These are phyloP conservation scores for Palloptera scutellata DNA, from an alignment of 2,888 invertebrate genomes.

Conservation along the genomic window DNA sequence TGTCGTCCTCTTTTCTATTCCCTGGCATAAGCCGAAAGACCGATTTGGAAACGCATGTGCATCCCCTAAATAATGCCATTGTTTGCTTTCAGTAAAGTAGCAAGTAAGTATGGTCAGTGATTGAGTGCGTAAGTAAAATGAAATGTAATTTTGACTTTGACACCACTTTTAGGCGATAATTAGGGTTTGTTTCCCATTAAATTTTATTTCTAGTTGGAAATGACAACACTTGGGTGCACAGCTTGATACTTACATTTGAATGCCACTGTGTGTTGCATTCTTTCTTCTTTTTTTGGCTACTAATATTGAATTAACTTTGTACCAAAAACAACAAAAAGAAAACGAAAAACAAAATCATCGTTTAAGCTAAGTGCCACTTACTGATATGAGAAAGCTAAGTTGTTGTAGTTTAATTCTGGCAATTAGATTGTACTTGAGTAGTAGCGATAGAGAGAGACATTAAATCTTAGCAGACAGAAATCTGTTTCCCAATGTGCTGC, in stretches of 20 bases:
- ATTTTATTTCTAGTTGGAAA: slow-evolving; percentile 19
- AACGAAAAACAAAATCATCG: slow-evolving; percentile 25
- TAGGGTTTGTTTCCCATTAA: slow-evolving; percentile 39
- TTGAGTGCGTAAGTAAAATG: no score
- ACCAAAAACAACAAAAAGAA: slow-evolving; percentile 23
- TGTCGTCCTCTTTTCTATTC: no score
- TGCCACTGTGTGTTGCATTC: slow-evolving; percentile 3
- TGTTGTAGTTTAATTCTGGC: no score
- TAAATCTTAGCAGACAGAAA: no score
- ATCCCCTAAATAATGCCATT: no score
- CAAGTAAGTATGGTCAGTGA: no score
- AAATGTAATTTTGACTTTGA: slow-evolving; percentile 36
- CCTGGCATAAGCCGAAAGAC: no score
- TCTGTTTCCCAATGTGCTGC: no score
- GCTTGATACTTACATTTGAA: slow-evolving; percentile 32
- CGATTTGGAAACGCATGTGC: no score
- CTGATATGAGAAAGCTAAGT: background rate
- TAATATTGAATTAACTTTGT: slow-evolving; percentile 8
- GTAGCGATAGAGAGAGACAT: no score
- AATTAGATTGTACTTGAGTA: no score
- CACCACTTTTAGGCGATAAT: slow-evolving; percentile 41
- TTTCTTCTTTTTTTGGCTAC: background rate
- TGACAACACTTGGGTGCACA: slow-evolving; percentile 40
- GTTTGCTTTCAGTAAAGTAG: no score
- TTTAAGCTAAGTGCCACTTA: slow-evolving; percentile 27